phyloP scores from a whole-genome alignment of 2,888 invertebrate species.

The Conistra vaccinii region DNA sequence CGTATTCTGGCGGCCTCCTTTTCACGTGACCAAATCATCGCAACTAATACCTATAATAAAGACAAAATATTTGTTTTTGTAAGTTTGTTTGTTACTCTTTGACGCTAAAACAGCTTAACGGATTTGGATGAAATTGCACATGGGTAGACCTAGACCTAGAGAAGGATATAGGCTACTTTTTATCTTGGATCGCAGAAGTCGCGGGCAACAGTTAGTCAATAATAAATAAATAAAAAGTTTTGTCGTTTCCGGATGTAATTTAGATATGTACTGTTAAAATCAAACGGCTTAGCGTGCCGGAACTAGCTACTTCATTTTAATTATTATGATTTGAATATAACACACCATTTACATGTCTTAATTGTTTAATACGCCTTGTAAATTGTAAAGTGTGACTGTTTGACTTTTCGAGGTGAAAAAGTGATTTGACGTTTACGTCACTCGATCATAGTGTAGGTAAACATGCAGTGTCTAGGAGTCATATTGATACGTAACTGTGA shows the following conservation, averaged over 20 bases:
- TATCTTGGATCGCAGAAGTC: too few relatives aligned
- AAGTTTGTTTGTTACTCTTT: too few relatives aligned
- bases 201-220: too few relatives aligned
- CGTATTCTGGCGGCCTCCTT: too few relatives aligned
- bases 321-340: conserved; percentile 45
- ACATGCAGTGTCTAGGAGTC: conserved; percentile 12
- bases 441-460: background rate
- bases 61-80: too few relatives aligned
- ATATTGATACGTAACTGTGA: conserved; percentile 17
- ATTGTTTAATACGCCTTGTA: conserved; percentile 48
- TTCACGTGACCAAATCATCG: too few relatives aligned
- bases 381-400: conserved; percentile 33
- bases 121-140: too few relatives aligned
- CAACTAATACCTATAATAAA: too few relatives aligned
- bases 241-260: conserved; percentile 57
- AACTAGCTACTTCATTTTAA: conserved; percentile 52
- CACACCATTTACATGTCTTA: conserved; percentile 35
- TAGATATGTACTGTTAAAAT: conserved; percentile 38
- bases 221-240: conserved; percentile 36
- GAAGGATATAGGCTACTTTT: too few relatives aligned
- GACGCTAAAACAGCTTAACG: too few relatives aligned
- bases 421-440: conserved; percentile 40
- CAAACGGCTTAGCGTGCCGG: conserved; percentile 56
- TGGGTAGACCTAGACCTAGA: too few relatives aligned
- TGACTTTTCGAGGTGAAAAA: conserved; percentile 54